Evolutionary conservation across 2,797 vertebrate species (phyloP).

Genomic region (Cetoscarus ocellatus): DNA sequence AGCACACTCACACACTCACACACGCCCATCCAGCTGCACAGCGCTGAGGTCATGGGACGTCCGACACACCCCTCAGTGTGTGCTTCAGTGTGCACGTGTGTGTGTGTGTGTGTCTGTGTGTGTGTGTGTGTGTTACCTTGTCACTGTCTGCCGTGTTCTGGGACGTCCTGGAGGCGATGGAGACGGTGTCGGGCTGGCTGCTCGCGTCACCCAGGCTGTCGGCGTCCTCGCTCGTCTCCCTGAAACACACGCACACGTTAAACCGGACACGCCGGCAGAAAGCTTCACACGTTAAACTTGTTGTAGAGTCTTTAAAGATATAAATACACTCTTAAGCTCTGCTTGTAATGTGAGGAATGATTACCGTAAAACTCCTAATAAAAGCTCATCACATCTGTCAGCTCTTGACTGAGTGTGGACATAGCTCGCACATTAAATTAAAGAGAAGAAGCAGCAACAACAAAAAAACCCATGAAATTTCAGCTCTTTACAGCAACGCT

Average conservation of each 20-base stretch:
- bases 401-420: too few species aligned
- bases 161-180: constrained; percentile 96
- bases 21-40: constrained; percentile 65
- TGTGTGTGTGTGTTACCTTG: constrained; percentile 86
- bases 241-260: constrained; percentile 56
- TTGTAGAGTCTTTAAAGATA: too few species aligned
- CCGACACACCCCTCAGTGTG: constrained; percentile 53
- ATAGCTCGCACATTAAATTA: too few species aligned
- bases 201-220: constrained; percentile 98
- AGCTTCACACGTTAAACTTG: background rate
- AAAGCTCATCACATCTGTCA: too few species aligned
- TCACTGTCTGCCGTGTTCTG: constrained; percentile 98
- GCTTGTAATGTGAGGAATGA: too few species aligned
- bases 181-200: constrained; percentile 98
- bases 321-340: too few species aligned
- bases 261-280: too few species aligned
- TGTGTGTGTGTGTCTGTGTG: too few species aligned
- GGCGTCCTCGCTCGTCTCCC: constrained; percentile 94
- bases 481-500: too few species aligned
- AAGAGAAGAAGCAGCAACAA: too few species aligned
- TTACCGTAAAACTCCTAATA: too few species aligned
- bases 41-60: constrained; percentile 65
- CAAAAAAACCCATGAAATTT: too few species aligned
- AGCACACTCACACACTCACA: background rate
- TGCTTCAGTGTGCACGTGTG: constrained; percentile 27